Evolutionary conservation across 1,140 invertebrate genomes (phyloP).

Genomic region (Chionoecetes opilio): DNA sequence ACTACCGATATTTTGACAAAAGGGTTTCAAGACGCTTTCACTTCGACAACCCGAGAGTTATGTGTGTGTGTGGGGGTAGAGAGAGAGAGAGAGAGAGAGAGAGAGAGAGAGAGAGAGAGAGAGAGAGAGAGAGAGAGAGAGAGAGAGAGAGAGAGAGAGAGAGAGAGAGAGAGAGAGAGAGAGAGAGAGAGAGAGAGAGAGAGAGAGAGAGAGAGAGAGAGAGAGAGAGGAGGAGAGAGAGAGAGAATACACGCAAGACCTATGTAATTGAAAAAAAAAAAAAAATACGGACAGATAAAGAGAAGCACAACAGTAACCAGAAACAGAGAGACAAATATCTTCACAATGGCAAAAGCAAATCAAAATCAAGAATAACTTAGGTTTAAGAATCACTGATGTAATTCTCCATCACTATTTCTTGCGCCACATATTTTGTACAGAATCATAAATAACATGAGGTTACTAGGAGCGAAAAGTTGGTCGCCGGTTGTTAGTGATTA

Average conservation of each 20-base stretch:
- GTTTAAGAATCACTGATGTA: too few species aligned
- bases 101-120: constrained; percentile 56
- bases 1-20: background rate
- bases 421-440: too few species aligned
- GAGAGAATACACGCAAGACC: background rate
- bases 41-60: background rate
- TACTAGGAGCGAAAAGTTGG: too few species aligned
- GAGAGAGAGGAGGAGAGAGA: constrained; percentile 54
- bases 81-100: background rate
- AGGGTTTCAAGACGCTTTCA: background rate
- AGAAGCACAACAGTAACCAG: background rate
- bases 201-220: constrained; percentile 60
- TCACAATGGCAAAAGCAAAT: background rate
- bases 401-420: too few species aligned
- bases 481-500: too few species aligned
- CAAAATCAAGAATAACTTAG: background rate
- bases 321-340: background rate
- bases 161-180: constrained; percentile 51
- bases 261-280: background rate
- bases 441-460: too few species aligned
- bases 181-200: constrained; percentile 60
- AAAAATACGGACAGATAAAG: background rate
- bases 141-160: background rate
- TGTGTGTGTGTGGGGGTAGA: background rate
- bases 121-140: constrained; percentile 60